These are phyloP conservation scores for Drosophila melanica DNA, from an alignment of 1,140 invertebrate genomes.

Conservation along the genomic window DNA sequence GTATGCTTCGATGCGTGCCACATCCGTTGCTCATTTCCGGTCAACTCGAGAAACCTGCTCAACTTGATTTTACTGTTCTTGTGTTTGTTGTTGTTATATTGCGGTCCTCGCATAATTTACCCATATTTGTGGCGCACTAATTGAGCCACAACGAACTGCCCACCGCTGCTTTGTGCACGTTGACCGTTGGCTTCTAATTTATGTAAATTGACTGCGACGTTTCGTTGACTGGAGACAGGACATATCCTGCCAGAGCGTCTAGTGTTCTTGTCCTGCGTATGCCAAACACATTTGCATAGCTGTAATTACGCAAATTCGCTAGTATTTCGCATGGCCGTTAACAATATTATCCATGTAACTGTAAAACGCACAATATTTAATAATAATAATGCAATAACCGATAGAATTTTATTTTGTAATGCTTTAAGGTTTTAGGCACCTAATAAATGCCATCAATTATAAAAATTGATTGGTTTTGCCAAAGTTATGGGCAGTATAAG, in stretches of 20 bases:
- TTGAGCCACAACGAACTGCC: slow-evolving; percentile 41
- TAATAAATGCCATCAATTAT: too few species aligned
- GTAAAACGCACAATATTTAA: not conserved
- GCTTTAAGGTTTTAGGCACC: too few species aligned
- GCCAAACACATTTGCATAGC: slow-evolving; percentile 49
- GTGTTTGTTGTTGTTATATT: slow-evolving; percentile 1
- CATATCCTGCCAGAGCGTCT: not conserved
- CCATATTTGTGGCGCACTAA: slow-evolving; percentile 55
- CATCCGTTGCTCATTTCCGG: slow-evolving; percentile 61
- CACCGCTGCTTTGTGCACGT: slow-evolving; percentile 20
- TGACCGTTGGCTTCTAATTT: slow-evolving; percentile 39
- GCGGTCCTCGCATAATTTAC: slow-evolving; percentile 31
- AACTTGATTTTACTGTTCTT: not conserved
- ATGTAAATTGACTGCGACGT: slow-evolving; percentile 55
- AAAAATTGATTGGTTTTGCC: too few species aligned
- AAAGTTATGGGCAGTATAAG: too few species aligned
- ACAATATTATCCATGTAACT: slow-evolving; percentile 7
- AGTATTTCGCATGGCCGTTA: slow-evolving; percentile 24
- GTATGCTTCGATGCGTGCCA: slow-evolving; percentile 39
- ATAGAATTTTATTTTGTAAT: too few species aligned
- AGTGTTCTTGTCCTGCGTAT: slow-evolving; percentile 17
- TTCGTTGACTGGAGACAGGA: slow-evolving; percentile 19
- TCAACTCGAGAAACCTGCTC: slow-evolving; percentile 4
- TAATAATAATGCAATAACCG: not conserved
- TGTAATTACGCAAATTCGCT: slow-evolving; percentile 56